Evolutionary conservation across 2,797 vertebrate species (phyloP).

Genomic region (Dallia pectoralis): DNA sequence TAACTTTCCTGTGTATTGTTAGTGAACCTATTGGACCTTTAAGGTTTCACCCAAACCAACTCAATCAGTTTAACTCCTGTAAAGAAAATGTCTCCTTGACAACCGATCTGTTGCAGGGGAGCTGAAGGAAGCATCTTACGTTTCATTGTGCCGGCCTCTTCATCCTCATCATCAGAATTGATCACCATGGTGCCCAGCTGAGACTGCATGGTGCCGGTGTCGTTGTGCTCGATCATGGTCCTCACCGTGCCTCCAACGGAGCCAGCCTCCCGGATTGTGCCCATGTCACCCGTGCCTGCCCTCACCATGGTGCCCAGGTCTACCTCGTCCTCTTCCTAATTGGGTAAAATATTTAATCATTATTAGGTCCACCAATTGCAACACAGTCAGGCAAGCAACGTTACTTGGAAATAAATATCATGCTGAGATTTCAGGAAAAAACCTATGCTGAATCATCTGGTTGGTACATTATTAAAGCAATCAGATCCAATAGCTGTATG

Average conservation of each 20-base stretch:
- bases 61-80: background rate
- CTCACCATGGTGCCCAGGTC: constrained; percentile 94
- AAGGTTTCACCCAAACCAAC: background rate
- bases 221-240: constrained; percentile 84
- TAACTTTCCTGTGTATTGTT: background rate
- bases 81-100: background rate
- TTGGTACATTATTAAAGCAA: background rate
- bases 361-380: background rate
- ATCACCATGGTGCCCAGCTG: constrained; percentile 95
- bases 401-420: background rate
- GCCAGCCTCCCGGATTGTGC: constrained; percentile 80
- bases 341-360: background rate
- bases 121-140: constrained; percentile 76
- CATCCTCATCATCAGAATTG: constrained; percentile 83
- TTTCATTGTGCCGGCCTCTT: constrained; percentile 93
- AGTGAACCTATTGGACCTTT: background rate
- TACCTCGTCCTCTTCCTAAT: constrained; percentile 90
- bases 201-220: constrained; percentile 80
- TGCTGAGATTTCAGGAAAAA: background rate
- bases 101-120: background rate
- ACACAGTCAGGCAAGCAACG: background rate
- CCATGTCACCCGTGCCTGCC: constrained; percentile 68
- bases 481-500: background rate
- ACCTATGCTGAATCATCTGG: background rate
- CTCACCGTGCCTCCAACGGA: constrained; percentile 68